A percentile compares a stretch with the other conserved stretches of the same genome.
These are phyloP conservation scores for Nannobrachium achirus DNA, from an alignment of 2,113 vertebrate genomes.

Conservation along the genomic window DNA sequence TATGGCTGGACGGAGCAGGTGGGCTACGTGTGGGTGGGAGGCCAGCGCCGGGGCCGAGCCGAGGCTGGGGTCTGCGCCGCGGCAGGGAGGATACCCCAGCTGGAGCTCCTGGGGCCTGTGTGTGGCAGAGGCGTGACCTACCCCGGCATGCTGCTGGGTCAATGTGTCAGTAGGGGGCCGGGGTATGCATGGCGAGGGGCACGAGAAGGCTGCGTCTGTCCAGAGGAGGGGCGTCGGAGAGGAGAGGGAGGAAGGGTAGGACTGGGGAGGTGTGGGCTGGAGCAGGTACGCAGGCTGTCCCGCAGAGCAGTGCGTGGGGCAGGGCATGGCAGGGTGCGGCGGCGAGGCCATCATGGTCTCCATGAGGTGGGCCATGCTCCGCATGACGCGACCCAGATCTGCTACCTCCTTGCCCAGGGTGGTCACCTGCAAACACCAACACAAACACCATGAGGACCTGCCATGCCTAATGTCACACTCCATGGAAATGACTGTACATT, in stretches of 20 bases:
- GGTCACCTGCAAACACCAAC: slow-evolving; percentile 68
- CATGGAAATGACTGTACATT: too few species aligned
- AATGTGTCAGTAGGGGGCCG: slow-evolving; percentile 18
- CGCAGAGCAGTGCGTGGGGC: slow-evolving; percentile 54
- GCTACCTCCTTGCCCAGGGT: slow-evolving; percentile 76
- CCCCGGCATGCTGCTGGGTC: slow-evolving; percentile 41
- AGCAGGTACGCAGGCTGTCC: slow-evolving; percentile 43
- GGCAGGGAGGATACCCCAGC: slow-evolving; percentile 23
- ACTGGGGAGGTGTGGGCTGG: slow-evolving; percentile 32
- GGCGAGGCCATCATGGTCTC: slow-evolving; percentile 66
- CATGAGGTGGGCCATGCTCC: slow-evolving; percentile 74
- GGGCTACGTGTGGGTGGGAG: background rate
- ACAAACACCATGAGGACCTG: background rate
- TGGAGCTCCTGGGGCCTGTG: slow-evolving; percentile 61
- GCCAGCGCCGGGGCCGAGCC: background rate
- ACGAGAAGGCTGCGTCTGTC: slow-evolving; percentile 49
- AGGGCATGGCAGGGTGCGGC: slow-evolving; percentile 52
- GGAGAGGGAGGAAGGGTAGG: slow-evolving; percentile 28
- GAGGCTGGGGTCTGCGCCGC: background rate
- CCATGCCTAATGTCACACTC: too few species aligned
- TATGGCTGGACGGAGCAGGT: slow-evolving; percentile 20
- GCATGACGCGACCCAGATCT: slow-evolving; percentile 75
- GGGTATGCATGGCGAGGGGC: slow-evolving; percentile 10
- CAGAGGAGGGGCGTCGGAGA: slow-evolving; percentile 56
- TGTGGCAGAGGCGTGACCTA: slow-evolving; percentile 23